Evolutionary conservation across 2,113 vertebrate genomes (phyloP).

Genomic region (Aegypius monachus): DNA sequence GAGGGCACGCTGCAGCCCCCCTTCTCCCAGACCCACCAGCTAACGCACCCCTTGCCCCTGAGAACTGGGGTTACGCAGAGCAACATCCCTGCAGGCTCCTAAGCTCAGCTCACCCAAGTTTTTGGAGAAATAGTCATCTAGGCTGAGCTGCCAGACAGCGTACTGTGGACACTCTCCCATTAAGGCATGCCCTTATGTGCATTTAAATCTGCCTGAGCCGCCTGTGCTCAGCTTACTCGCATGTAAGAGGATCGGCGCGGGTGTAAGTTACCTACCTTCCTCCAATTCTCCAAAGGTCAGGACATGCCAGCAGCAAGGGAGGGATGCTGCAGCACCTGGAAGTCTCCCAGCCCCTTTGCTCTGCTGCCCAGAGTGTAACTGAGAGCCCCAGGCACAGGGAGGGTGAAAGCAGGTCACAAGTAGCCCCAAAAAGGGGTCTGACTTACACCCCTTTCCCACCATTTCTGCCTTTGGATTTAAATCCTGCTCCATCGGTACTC

Average conservation of each 20-base stretch:
- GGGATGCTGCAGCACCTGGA: background rate
- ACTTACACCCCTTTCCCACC: background rate
- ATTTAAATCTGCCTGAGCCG: background rate
- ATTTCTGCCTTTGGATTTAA: background rate
- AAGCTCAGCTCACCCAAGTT: background rate
- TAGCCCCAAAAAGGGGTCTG: accelerated
- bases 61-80: background rate
- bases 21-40: background rate
- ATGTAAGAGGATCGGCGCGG: background rate
- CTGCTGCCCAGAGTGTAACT: background rate
- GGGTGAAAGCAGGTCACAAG: background rate
- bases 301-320: background rate
- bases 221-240: background rate
- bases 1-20: background rate
- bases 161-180: accelerated
- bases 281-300: background rate
- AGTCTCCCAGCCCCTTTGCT: background rate
- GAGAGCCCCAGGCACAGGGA: accelerated
- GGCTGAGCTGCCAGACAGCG: background rate
- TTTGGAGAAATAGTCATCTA: background rate
- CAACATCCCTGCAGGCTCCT: background rate
- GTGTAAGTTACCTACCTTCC: background rate
- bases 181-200: background rate
- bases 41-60: accelerated
- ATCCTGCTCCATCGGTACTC: accelerated